Evolutionary conservation across 2,888 invertebrate species (phyloP).

Genomic region (Caenorhabditis japonica): DNA sequence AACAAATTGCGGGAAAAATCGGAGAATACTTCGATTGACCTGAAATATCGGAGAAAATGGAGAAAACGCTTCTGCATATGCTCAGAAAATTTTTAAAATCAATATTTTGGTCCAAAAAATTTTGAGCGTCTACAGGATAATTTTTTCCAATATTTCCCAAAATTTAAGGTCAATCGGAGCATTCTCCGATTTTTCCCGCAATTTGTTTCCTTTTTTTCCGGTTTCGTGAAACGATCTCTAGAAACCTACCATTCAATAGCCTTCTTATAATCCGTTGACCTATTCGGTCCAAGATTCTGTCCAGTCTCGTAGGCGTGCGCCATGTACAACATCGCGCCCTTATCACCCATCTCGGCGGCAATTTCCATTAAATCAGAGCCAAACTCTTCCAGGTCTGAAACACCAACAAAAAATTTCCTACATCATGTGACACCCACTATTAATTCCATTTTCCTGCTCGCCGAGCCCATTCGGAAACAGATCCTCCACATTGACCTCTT

Average conservation of each 20-base stretch:
- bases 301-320: conserved; percentile 80
- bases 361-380: conserved; percentile 77
- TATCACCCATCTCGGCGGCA: conserved; percentile 80
- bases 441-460: conserved; percentile 67
- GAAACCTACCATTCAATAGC: conserved; percentile 59
- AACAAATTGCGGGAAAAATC: too few species aligned
- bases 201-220: too few species aligned
- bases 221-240: neutral
- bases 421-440: neutral
- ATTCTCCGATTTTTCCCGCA: too few species aligned
- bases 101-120: too few species aligned
- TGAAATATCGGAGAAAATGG: too few species aligned
- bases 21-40: too few species aligned
- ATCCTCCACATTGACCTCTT: conserved; percentile 78
- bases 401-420: too few species aligned
- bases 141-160: too few species aligned
- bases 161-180: too few species aligned
- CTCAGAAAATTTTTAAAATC: too few species aligned
- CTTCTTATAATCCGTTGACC: conserved; percentile 54
- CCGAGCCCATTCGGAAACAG: conserved; percentile 51
- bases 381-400: conserved; percentile 53
- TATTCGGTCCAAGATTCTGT: conserved; percentile 54
- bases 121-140: too few species aligned
- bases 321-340: conserved; percentile 79
- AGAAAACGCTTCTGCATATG: too few species aligned